phyloP scores from a whole-genome alignment of 2,113 vertebrate species.

The Cephalopholis sonnerati region DNA sequence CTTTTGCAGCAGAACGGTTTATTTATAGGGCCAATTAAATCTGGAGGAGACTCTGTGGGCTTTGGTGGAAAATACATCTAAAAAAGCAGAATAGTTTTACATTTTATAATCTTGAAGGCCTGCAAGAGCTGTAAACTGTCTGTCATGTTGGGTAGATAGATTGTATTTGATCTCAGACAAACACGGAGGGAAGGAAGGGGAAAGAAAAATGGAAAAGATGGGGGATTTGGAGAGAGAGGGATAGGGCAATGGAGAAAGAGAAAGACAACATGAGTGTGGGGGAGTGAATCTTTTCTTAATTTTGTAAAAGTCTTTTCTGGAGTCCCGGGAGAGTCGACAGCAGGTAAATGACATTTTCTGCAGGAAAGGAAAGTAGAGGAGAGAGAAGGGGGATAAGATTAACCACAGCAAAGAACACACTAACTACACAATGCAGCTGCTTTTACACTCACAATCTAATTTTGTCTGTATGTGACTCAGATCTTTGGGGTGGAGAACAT shows the following conservation, averaged over 20 bases:
- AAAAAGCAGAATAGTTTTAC: slow-evolving; percentile 67
- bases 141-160: slow-evolving; percentile 53
- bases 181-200: slow-evolving; percentile 34
- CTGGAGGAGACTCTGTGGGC: slow-evolving; percentile 70
- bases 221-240: neutral
- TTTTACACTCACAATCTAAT: slow-evolving; percentile 12
- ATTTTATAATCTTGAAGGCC: slow-evolving; percentile 67
- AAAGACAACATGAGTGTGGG: slow-evolving; percentile 1
- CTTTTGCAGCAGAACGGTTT: slow-evolving; percentile 70
- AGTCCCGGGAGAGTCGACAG: slow-evolving; percentile 33
- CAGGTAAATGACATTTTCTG: slow-evolving; percentile 42
- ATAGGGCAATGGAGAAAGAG: slow-evolving; percentile 13
- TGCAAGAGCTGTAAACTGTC: slow-evolving; percentile 59
- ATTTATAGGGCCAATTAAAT: slow-evolving; percentile 81
- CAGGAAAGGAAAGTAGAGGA: slow-evolving; percentile 1
- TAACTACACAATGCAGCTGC: slow-evolving; percentile 16
- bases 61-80: slow-evolving; percentile 64
- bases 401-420: neutral
- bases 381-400: slow-evolving; percentile 9
- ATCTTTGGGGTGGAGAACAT: slow-evolving; percentile 33
- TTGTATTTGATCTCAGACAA: slow-evolving; percentile 56
- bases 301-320: slow-evolving; percentile 35
- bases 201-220: neutral
- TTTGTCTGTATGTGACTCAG: slow-evolving; percentile 23
- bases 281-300: slow-evolving; percentile 46